A percentile compares a stretch with the other conserved stretches of the same genome.
Evolutionary conservation across 2,797 vertebrate species (phyloP).

Genomic region (Pangasius sanitwongsei): DNA sequence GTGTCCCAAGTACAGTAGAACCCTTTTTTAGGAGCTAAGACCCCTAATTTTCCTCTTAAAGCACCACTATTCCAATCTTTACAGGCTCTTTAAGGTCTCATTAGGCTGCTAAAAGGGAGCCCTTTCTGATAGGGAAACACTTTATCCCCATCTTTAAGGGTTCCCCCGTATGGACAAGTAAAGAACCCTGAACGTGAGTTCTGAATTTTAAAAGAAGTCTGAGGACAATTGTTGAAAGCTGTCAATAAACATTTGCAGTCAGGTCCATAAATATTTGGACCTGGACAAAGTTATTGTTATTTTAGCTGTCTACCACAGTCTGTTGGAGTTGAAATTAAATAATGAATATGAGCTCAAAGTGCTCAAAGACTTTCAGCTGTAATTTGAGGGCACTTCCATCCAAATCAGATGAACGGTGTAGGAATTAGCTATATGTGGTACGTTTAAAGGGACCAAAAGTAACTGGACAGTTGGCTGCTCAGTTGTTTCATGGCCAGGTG

Average conservation of each 20-base stretch:
- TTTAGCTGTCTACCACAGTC: background rate
- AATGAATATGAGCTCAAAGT: background rate
- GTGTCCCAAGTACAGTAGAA: background rate
- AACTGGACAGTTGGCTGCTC: background rate
- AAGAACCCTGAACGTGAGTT: background rate
- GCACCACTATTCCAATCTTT: background rate
- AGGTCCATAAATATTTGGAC: background rate
- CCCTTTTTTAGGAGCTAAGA: background rate
- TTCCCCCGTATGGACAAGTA: background rate
- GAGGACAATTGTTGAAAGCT: background rate
- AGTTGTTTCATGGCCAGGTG: background rate
- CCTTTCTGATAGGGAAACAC: background rate
- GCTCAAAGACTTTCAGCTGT: background rate
- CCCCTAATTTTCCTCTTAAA: background rate
- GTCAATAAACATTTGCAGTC: background rate
- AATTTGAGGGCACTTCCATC: background rate
- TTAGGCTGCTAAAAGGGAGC: background rate
- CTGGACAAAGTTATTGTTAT: background rate
- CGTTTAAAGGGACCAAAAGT: background rate
- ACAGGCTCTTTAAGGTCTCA: background rate
- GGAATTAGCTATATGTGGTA: background rate
- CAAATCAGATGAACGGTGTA: background rate
- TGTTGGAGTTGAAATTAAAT: background rate
- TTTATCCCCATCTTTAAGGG: background rate
- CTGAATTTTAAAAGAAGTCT: background rate